Base-by-base conservation (phyloP, 2,113 vertebrate species). In the Andinoacara biseriatus region DNA sequence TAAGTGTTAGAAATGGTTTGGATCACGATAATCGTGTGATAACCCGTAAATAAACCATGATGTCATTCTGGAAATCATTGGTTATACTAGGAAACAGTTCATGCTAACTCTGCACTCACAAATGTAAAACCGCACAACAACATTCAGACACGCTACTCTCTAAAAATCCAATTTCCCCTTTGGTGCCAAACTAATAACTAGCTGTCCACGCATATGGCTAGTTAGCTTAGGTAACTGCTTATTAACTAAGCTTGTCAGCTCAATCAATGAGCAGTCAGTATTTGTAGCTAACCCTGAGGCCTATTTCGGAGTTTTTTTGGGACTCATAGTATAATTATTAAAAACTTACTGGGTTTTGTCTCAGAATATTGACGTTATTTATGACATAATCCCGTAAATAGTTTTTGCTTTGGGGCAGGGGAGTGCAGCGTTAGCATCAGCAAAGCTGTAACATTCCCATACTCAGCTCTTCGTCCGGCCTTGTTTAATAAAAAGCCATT, bases 401-500 rank as follows among this genome's bases (percentile, higher is more conserved):
- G 46, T n/a, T 72, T 14, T 31, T 54, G 17, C 67, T 72, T 52
- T 33, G 5, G 46, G 24, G 17, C 24, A 49, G 24, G 65, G 17
- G 65, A 20, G 29, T 72, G 65, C 63, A 69, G 26, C 15, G 10
- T 69, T 52, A 52, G 74, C 33, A 58, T 52, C 29, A 31, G 43
- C 65, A 31, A 52, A 38, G 35, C 14, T 58, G 56, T 43, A 60
- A 65, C n/a, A 11, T 58, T 59, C 2, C 9, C 33, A 58, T 22
- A 35, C 33, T 26, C 31, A n/a, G 10, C 46, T 72, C 17, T 79
- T 22, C 5, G 7, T 49, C 56, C 4, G 35, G 79, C 35, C 18
- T 76, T 31, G 0, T 69, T 18, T 18, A 67, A 54, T 35, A 69
- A 84, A 62, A 82, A 87, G 60, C 61, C 67, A 87, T 84, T 82